Evolutionary conservation across 1,140 invertebrate species (phyloP), one percentile per base, ranked within the genome.

Genomic region (Pantala flavescens): DNA sequence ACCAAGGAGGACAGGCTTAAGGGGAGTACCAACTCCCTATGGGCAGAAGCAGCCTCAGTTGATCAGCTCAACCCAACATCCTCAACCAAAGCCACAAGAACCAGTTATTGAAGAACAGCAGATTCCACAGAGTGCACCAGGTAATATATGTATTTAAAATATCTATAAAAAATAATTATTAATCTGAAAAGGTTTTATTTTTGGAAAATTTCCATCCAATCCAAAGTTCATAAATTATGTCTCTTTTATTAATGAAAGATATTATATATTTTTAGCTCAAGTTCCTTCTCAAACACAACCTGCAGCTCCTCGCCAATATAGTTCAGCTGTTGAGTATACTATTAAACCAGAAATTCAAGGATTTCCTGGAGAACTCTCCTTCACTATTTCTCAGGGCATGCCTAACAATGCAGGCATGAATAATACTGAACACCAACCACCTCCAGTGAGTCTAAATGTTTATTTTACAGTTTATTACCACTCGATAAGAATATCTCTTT

Each of bases 1-100:
- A 74, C 88, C 88, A 5, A 84, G 89, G 75, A 85, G 86, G 12
- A 88, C 87, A 16, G 88, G 90, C 80, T 88, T 90, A 36, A 86
- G 87, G 74, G 55, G 76, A n/a, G 55, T 70, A 43, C 24, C 43
- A 16, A 21, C n/a, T 63, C 49, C 49, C 5, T 63, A 19, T 63
- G 49, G 49, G 5, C 24, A 75, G 63, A n/a, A 72, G 24, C 24
- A 76, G 71, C 24, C 23, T 11, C 43, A 70, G 49, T 63, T 21
- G 23, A 49, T 49, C 42, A n/a, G 76, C 43, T 36, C 28, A 36
- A 19, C 14, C 12, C 14, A 63, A 63, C 49, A 3, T 63, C 49
- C 49, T 14, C 49, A 63, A 21, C 49, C 49, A 1, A 63, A 63
- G 49, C 16, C n/a, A 3, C 49, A 63, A 21, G 49, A 63, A 19